These are phyloP conservation scores for Trichonephila clavipes DNA, from an alignment of 1,140 invertebrate genomes.

Conservation along the genomic window DNA sequence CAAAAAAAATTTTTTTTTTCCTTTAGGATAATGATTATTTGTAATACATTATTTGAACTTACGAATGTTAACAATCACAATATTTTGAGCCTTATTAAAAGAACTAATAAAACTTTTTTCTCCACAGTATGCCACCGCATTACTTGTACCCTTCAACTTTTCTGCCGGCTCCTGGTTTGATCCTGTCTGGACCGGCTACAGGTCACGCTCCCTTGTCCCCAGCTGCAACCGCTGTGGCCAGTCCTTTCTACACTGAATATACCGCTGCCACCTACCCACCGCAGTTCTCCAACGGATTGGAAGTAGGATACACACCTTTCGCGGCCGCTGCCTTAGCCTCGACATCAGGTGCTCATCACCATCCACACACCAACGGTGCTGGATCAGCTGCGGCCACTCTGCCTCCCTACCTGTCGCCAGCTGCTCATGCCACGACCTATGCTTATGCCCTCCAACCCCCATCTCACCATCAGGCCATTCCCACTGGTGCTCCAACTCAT, in stretches of 20 bases:
- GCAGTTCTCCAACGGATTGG: conserved; percentile 72
- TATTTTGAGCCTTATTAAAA: background rate
- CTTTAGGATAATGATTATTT: too few relatives aligned
- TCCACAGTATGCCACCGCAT: conserved; percentile 85
- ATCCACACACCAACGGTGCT: conserved; percentile 77
- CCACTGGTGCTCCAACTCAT: conserved; percentile 64
- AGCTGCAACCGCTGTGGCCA: conserved; percentile 80
- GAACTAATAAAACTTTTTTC: conserved; percentile 55
- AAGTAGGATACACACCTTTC: conserved; percentile 30
- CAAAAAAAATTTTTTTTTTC: too few relatives aligned
- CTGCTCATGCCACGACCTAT: background rate
- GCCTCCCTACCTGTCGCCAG: conserved; percentile 84
- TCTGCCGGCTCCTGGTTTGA: conserved; percentile 81
- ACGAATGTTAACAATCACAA: too few relatives aligned
- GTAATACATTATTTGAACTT: too few relatives aligned
- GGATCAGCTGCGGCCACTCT: conserved; percentile 82
- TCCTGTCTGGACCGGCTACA: conserved; percentile 83
- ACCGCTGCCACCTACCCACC: conserved; percentile 82
- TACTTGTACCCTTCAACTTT: conserved; percentile 86
- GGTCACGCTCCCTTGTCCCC: conserved; percentile 85
- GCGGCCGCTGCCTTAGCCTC: conserved; percentile 85
- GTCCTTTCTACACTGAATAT: conserved; percentile 87
- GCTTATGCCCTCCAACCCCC: conserved; percentile 55
- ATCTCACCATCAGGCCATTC: conserved; percentile 52
- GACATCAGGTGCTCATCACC: conserved; percentile 79